Percentiles rank a stretch among this genome's conserved stretches.
Conservation (phyloP, 2,113 vertebrate genomes). For the Chloropsis hardwickii region DNA sequence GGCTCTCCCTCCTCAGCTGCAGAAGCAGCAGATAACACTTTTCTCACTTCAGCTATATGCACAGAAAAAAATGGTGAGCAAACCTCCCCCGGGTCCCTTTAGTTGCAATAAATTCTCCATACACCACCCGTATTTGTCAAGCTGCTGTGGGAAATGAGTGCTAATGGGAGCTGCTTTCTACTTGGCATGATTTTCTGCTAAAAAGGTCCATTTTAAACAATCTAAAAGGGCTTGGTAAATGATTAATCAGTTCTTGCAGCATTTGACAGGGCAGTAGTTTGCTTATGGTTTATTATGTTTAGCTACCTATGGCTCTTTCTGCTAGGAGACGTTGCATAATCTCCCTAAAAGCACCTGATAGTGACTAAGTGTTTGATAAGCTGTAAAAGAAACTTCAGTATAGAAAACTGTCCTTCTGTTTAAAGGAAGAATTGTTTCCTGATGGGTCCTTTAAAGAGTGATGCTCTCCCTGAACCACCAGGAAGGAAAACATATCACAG, state of each 20-base stretch:
- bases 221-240: neutral
- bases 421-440: neutral
- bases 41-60: neutral
- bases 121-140: neutral
- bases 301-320: neutral
- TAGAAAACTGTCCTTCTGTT: neutral
- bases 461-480: neutral
- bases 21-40: neutral
- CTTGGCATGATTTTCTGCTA: neutral
- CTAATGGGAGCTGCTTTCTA: neutral
- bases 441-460: neutral
- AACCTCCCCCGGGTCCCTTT: neutral
- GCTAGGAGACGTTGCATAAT: neutral
- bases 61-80: neutral
- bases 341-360: neutral
- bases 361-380: neutral
- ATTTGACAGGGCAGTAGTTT: neutral
- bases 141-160: neutral
- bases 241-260: slow-evolving; percentile 1
- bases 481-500: neutral
- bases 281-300: neutral
- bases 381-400: neutral
- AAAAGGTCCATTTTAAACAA: neutral
- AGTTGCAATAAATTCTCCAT: neutral
- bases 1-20: neutral